Evolutionary conservation across 2,888 invertebrate species (phyloP), one percentile per base, ranked within the genome.

Genomic region (Lycocerus yunnanus): DNA sequence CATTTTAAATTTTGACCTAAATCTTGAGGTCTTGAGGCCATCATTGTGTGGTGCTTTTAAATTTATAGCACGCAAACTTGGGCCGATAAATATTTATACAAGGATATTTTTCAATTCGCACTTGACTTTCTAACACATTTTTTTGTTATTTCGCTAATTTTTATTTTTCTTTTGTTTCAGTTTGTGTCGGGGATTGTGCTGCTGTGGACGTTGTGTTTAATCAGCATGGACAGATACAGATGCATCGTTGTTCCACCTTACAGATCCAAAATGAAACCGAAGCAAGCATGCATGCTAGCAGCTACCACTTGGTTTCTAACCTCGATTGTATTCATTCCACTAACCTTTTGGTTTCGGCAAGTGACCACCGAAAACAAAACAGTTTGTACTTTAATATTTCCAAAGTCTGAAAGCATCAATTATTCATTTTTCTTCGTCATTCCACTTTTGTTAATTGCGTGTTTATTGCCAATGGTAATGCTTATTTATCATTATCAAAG

Each of bases 151-250:
- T n/a, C 8, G 43, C 6, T 14, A n/a, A 66, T 27, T 5, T 43
- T 15, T 27, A 6, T 24, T 58, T 15, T 58, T 77, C 74, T 73
- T 79, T 74, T 79, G 63, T 86, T 86, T 58, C 86, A 90, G 90
- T 89, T 90, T 75, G 90, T 90, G 11, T 89, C 90, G 80, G 90
- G 90, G 16, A 89, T 89, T 73, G 90, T 90, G 21, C 86, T 90
- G 9, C 85, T 90, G 24, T 90, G 90, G 90, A 90, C 90, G 1
- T 81, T 90, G 66, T 89, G 90, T 13, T 84, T 90, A 70, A 90
- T 90, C 84, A 90, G 89, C 77, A 88, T 90, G 84, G 90, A 90
- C 82, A 86, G 90, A 18, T 87, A 90, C 80, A 85, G 89, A 15
- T 90, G 90, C 83, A 88, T 90, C 70, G 89, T 89, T 3, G 86